Percentiles rank a stretch among this genome's conserved stretches.
phyloP scores from a whole-genome alignment of 2,113 vertebrate species.

The Malaclemys terrapin region DNA sequence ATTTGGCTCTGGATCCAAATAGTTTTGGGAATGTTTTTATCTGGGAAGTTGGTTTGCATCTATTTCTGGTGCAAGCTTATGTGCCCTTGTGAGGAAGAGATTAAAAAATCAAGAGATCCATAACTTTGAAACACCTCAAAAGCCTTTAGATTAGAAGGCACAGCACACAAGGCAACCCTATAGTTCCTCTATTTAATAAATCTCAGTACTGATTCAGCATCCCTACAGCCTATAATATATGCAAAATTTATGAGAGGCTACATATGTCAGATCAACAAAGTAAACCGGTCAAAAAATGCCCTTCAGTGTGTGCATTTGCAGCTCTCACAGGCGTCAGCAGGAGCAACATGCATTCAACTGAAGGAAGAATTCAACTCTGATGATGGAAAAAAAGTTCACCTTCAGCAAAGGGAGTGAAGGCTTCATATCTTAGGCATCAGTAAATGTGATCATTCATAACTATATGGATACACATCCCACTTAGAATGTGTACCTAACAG shows the following conservation, averaged over 20 bases:
- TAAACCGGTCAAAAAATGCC: constrained; percentile 6
- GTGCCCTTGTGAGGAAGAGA: not conserved
- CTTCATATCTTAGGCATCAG: not conserved
- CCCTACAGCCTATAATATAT: not conserved
- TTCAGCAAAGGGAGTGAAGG: not conserved
- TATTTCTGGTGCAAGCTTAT: not conserved
- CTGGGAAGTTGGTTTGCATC: not conserved
- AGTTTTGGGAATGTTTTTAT: not conserved
- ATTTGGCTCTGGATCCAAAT: not conserved
- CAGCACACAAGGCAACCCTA: not conserved
- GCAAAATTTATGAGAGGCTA: constrained; percentile 37
- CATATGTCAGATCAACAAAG: constrained; percentile 8
- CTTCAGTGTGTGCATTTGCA: constrained; percentile 24
- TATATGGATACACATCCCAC: not conserved
- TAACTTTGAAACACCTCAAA: not conserved
- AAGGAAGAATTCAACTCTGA: not conserved
- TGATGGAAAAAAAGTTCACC: not conserved
- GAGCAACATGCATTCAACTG: not conserved
- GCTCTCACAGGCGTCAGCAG: constrained; percentile 10
- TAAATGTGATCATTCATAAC: not conserved
- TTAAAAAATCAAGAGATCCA: not conserved
- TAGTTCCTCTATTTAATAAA: not conserved
- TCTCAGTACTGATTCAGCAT: constrained; percentile 22
- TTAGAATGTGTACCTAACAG: constrained; percentile 40
- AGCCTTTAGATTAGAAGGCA: not conserved